Evolutionary conservation across 2,113 vertebrate species (phyloP), one percentile per base, ranked within the genome.

Genomic region (Trogon surrucura): DNA sequence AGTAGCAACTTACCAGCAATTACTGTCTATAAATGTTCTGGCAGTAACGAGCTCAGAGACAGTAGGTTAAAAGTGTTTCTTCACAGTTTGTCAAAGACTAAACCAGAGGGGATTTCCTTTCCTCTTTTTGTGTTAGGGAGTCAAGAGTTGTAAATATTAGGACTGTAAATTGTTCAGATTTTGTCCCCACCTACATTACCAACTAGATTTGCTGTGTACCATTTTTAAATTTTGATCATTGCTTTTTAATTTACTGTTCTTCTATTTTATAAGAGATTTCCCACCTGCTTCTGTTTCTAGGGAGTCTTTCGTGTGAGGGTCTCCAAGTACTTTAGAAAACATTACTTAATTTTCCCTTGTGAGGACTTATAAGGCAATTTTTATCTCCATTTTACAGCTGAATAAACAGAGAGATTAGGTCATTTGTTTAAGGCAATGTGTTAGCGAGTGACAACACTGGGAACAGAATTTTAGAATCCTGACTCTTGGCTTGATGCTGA

Each of bases 361-460:
- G 87, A 87, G 54, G 66, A 48, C 25, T 71, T 85, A 20, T 1
- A 85, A 93, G 80, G 62, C 83, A 92, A 69, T 65, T 93, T 95
- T 92, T 20, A 95, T 96, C 95, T 94, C 48, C 18, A 4, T 88
- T 93, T 95, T 89, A 79, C 95, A 94, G 92, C 92, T 97, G 95
- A 95, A 90, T 75, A 94, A 96, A 96, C 80, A 92, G 75, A 91
- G n/a, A 72, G 62, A 92, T 96, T 79, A 93, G 57, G 80, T 87
- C 22, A 94, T 81, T 82, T 19, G 1, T 90, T 80, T 86, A 91
- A 86, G 69, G 61, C 61, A 64, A 14, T 32, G 61, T 57, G 41
- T 77, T 30, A 67, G 65, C 90, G 38, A 74, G 69, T 75, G 80
- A 74, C 93, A 96, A 61, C 65, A 34, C 53, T 79, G 69, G 45